Percentiles rank a stretch among this genome's conserved stretches.
These are phyloP conservation scores for Rhodinocichla rosea DNA, from an alignment of 2,113 vertebrate genomes.

Conservation along the genomic window DNA sequence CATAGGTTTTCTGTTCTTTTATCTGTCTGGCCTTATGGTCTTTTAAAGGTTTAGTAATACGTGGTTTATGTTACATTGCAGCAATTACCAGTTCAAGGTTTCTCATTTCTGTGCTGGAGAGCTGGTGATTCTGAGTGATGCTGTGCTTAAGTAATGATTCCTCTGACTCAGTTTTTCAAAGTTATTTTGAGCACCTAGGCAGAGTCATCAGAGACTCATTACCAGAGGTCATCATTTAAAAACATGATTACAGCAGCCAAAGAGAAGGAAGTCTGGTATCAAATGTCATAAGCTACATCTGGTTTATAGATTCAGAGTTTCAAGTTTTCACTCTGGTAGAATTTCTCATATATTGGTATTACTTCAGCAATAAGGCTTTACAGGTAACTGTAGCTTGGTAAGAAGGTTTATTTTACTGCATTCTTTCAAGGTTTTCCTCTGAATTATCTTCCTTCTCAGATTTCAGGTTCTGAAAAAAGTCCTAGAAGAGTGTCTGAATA, in stretches of 20 bases:
- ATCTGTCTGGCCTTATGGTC: not conserved
- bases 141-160: not conserved
- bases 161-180: conserved; percentile 66
- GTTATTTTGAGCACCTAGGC: conserved; percentile 58
- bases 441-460: not conserved
- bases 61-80: not conserved
- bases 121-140: not conserved
- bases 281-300: not conserved
- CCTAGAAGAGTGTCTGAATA: not conserved
- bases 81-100: not conserved
- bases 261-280: conserved; percentile 12
- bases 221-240: conserved; percentile 27
- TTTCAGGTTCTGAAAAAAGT: not conserved
- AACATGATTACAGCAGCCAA: conserved; percentile 13
- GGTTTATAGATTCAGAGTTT: not conserved
- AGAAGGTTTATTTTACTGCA: not conserved
- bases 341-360: not conserved
- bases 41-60: not conserved
- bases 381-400: not conserved
- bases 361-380: not conserved
- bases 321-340: not conserved
- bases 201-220: conserved; percentile 27
- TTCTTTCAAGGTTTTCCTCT: not conserved
- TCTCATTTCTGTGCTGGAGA: not conserved
- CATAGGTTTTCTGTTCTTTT: not conserved